phyloP scores from a whole-genome alignment of 2,888 invertebrate genomes.

The Diarsia brunnea region DNA sequence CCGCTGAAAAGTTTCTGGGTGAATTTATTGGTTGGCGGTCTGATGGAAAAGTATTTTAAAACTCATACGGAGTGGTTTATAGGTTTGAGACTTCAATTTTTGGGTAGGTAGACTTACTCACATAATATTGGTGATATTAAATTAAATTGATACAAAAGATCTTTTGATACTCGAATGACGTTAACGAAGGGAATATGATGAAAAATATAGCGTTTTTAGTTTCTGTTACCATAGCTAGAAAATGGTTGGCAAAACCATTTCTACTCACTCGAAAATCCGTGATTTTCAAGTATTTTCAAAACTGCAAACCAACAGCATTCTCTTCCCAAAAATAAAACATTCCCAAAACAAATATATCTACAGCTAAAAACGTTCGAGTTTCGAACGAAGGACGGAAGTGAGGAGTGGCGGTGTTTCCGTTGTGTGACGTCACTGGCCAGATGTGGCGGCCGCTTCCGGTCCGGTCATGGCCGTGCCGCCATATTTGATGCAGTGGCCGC shows the following conservation, averaged over 20 bases:
- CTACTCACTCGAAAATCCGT: background rate
- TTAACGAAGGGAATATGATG: background rate
- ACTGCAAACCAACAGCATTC: background rate
- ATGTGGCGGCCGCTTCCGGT: slow-evolving; percentile 80
- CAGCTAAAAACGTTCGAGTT: slow-evolving; percentile 59
- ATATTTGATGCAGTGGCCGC: slow-evolving; percentile 60
- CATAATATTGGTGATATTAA: background rate
- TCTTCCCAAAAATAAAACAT: slow-evolving; percentile 8
- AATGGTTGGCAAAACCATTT: background rate
- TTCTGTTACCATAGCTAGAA: background rate
- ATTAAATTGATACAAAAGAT: background rate
- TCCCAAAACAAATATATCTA: slow-evolving; percentile 48
- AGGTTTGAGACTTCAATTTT: background rate
- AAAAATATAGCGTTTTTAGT: background rate
- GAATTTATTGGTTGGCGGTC: slow-evolving; percentile 45
- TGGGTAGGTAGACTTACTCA: background rate
- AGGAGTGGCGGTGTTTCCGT: slow-evolving; percentile 77
- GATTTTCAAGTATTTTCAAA: background rate
- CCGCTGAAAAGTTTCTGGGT: slow-evolving; percentile 39
- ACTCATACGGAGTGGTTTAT: background rate
- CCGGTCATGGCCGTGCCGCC: slow-evolving; percentile 62
- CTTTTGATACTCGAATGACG: background rate
- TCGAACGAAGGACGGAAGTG: slow-evolving; percentile 63
- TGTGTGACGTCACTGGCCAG: slow-evolving; percentile 77
- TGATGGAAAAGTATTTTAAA: slow-evolving; percentile 27